Evolutionary conservation across 2,113 vertebrate species (phyloP), one percentile per base, ranked within the genome.

Genomic region (Tetrao urogallus): DNA sequence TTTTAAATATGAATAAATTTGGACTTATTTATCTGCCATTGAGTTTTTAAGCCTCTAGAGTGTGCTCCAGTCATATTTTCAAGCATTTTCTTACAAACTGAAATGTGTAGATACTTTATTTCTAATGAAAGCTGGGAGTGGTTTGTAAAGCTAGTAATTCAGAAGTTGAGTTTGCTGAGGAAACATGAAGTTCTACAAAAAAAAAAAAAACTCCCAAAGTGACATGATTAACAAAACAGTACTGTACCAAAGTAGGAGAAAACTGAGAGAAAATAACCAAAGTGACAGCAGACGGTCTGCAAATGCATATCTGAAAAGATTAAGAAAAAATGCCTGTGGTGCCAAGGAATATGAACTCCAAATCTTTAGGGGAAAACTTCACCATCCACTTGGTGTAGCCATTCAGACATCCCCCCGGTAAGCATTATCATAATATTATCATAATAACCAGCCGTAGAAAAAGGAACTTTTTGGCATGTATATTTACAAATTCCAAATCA

Each of bases 1-100:
- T 73, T 42, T 84, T 43, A 86, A 81, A 66, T 58, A 78, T 1
- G 4, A 94, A 86, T 84, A 86, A 69, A 77, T 90, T 72, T 45
- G 22, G 34, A 60, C 24, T 77, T 67, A 82, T 94, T 90, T 92
- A 82, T 95, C 72, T 95, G 95, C 86, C 40, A 0, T 95, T 92
- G 91, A 96, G 90, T 92, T 97, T 90, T 89, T 90, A 77, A 95
- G 82, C 95, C 94, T 95, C 95, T 97, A 97, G 95, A 95, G 95
- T 97, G 96, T 96, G 95, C 94, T 97, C 96, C 94, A 93, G 96
- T 73, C 96, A 94, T 96, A 95, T 90, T 95, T 96, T 96, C 94
- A 95, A 90, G 76, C 43, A 61, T 94, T 94, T 94, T 52, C 77
- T 86, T 82, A 74, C 75, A 83, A 92, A 88, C 19, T 38, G 56